phyloP scores from a whole-genome alignment of 1,140 invertebrate genomes.

The Ostrea edulis region DNA sequence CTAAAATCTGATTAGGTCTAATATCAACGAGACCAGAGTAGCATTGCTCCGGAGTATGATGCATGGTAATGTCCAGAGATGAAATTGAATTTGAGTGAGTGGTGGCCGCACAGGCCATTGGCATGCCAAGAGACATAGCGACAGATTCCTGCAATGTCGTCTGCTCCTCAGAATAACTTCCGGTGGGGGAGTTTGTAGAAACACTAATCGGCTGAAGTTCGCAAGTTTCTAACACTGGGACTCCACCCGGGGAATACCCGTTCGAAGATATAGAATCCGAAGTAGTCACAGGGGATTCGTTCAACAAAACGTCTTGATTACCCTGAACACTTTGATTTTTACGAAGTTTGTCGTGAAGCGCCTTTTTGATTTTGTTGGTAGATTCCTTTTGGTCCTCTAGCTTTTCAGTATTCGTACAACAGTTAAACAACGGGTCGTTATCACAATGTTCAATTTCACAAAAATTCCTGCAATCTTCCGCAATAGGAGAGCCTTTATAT shows the following conservation, averaged over 20 bases:
- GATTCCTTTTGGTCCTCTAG: conserved; percentile 5
- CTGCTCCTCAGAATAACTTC: conserved; percentile 13
- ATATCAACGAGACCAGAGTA: neutral
- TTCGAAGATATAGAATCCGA: neutral
- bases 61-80: conserved; percentile 1
- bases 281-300: neutral
- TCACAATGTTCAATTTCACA: conserved; percentile 18
- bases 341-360: conserved; percentile 15
- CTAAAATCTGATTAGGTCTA: conserved; percentile 14
- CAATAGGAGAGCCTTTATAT: neutral
- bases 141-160: neutral
- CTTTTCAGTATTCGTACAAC: conserved; percentile 8
- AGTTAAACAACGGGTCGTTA: conserved; percentile 4
- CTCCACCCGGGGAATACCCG: neutral
- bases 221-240: neutral
- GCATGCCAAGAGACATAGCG: conserved; percentile 15
- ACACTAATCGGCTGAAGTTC: neutral
- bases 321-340: conserved; percentile 15
- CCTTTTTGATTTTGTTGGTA: conserved; percentile 20
- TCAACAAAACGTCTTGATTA: neutral
- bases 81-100: conserved; percentile 1
- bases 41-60: conserved; percentile 13
- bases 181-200: conserved; percentile 5
- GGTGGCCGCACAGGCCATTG: conserved; percentile 9
- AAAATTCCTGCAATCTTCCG: conserved; percentile 25